These are phyloP conservation scores for Spilosoma lubricipeda DNA, from an alignment of 2,888 invertebrate genomes.

Conservation along the genomic window DNA sequence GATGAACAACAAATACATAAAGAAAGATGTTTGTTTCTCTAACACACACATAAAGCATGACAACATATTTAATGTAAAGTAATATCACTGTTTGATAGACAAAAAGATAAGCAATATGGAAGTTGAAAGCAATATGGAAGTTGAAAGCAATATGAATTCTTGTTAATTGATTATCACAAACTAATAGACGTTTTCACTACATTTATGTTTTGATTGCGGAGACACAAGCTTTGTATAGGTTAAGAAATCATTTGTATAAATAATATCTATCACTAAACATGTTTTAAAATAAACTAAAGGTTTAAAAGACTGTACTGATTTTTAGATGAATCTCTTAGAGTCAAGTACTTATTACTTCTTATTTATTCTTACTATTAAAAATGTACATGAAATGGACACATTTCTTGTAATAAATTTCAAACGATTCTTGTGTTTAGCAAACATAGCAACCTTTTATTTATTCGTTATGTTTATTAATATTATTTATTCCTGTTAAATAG, in stretches of 20 bases:
- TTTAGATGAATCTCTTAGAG: too few relatives aligned
- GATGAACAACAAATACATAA: conserved; percentile 31
- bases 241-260: neutral
- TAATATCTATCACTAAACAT: neutral
- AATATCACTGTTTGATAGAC: neutral
- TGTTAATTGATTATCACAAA: neutral
- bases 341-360: too few relatives aligned
- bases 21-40: conserved; percentile 13
- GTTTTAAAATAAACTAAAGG: neutral
- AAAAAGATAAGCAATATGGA: neutral
- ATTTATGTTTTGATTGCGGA: neutral
- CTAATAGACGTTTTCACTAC: neutral
- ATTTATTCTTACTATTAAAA: conserved; percentile 23
- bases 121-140: neutral
- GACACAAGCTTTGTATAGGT: neutral
- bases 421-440: conserved; percentile 52
- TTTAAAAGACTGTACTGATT: neutral
- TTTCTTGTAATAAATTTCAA: conserved; percentile 43
- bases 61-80: neutral
- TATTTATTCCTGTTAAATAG: conserved; percentile 26
- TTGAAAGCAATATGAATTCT: neutral
- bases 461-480: conserved; percentile 33
- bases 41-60: neutral
- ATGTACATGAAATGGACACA: conserved; percentile 39
- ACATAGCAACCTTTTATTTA: conserved; percentile 36